Conservation (phyloP, 2,888 invertebrate species). For the Pseudococcus jackbeardsleyi region DNA sequence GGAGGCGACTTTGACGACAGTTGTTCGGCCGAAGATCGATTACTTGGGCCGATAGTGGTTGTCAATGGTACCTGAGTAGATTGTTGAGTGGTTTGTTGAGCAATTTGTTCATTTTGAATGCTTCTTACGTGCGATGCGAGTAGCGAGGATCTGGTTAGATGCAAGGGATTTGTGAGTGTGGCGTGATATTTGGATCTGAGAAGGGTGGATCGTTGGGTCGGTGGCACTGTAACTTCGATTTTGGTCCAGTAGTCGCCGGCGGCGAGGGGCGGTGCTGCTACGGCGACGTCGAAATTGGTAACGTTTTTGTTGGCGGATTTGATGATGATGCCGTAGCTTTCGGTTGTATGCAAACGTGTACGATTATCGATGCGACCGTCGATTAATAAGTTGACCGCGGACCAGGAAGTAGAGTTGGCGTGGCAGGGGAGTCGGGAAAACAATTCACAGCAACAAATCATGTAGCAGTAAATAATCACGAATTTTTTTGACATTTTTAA, state of each 20-base stretch:
- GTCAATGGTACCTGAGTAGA: conserved; percentile 18
- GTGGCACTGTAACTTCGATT: conserved; percentile 51
- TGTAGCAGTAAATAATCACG: conserved; percentile 17
- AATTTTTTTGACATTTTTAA: conserved; percentile 61
- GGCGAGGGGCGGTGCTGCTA: conserved; percentile 39
- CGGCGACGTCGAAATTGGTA: conserved; percentile 2
- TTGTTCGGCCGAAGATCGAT: conserved; percentile 44
- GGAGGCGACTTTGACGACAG: conserved; percentile 35
- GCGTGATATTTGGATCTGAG: conserved; percentile 13
- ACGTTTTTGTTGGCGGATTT: not conserved
- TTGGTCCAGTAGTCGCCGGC: conserved; percentile 21
- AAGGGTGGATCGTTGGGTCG: not conserved
- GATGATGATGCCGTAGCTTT: conserved; percentile 66
- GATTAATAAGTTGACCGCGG: conserved; percentile 31
- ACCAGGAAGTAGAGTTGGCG: conserved; percentile 53
- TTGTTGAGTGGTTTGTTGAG: conserved; percentile 1
- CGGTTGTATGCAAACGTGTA: conserved; percentile 63
- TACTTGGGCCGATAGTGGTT: not conserved
- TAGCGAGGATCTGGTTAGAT: not conserved
- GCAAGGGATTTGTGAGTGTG: not conserved
- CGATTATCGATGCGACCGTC: conserved; percentile 49
- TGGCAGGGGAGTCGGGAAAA: conserved; percentile 1
- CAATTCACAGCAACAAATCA: conserved; percentile 59
- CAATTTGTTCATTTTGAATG: conserved; percentile 17
- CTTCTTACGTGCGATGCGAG: not conserved